phyloP scores from a whole-genome alignment of 2,113 vertebrate genomes.

The Pelvicachromis taeniatus region DNA sequence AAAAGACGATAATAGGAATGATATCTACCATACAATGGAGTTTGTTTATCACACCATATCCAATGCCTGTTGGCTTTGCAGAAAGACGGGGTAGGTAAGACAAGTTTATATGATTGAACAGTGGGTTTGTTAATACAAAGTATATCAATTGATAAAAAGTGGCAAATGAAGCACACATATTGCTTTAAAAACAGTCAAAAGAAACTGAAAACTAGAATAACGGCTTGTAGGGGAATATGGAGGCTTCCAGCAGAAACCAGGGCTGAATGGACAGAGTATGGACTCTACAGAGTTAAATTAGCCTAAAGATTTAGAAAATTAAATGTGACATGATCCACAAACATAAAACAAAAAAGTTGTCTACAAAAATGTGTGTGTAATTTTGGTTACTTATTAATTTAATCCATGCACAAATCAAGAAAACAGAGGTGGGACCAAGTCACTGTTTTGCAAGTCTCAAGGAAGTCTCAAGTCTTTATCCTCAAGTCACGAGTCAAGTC shows the following conservation, averaged over 20 bases:
- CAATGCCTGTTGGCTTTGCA: slow-evolving; percentile 94
- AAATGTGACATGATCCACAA: background rate
- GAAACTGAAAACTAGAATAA: background rate
- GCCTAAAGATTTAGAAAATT: no score
- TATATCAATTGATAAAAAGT: background rate
- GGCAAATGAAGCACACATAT: background rate
- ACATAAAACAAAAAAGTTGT: background rate
- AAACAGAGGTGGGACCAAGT: no score
- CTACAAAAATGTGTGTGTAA: background rate
- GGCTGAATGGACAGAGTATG: background rate
- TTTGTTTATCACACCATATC: slow-evolving; percentile 97
- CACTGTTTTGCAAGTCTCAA: no score
- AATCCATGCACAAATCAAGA: background rate
- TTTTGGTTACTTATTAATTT: background rate
- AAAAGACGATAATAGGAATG: slow-evolving; percentile 87
- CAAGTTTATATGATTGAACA: slow-evolving; percentile 86
- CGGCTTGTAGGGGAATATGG: background rate
- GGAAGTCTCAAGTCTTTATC: no score
- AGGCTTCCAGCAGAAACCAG: background rate
- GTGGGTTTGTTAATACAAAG: slow-evolving; percentile 7
- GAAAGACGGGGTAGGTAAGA: slow-evolving; percentile 71
- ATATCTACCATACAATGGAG: slow-evolving; percentile 99
- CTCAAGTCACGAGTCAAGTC: no score
- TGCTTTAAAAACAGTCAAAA: background rate
- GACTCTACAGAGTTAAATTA: background rate